Conservation (phyloP, 92 coral and sea anemone genomes). For the Palythoa heliodiscus region DNA sequence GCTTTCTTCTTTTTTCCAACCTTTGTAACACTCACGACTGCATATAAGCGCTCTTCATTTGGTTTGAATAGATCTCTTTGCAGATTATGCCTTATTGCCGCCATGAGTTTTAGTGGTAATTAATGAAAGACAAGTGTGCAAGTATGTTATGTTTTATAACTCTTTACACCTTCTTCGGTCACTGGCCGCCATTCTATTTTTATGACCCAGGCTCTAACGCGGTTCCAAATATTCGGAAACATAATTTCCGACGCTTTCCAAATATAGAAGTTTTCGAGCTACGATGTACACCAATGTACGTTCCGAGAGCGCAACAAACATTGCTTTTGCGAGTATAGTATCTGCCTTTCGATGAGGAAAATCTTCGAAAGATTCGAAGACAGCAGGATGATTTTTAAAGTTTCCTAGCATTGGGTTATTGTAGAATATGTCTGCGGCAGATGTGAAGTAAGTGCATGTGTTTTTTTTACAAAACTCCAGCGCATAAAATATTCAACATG, state of each 20-base stretch:
- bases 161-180: background rate
- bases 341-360: slow-evolving; percentile 25
- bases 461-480: slow-evolving; percentile 12
- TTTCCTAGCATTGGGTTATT: slow-evolving; percentile 54
- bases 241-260: slow-evolving; percentile 17
- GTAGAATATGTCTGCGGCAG: slow-evolving; percentile 56
- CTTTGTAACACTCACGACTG: slow-evolving; percentile 93
- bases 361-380: slow-evolving; percentile 37
- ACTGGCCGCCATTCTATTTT: slow-evolving; percentile 50
- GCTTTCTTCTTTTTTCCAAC: slow-evolving; percentile 98
- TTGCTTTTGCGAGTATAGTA: slow-evolving; percentile 11
- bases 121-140: background rate
- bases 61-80: slow-evolving; percentile 97
- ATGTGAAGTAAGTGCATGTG: slow-evolving; percentile 55
- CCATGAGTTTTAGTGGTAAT: slow-evolving; percentile 54
- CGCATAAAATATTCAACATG: slow-evolving; percentile 22
- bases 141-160: background rate
- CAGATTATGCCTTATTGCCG: slow-evolving; percentile 94
- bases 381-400: slow-evolving; percentile 41
- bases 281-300: background rate
- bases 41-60: slow-evolving; percentile 92
- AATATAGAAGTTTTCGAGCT: slow-evolving; percentile 18
- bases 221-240: background rate
- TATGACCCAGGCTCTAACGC: slow-evolving; percentile 30
- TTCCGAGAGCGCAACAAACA: slow-evolving; percentile 21